Evolutionary conservation across 2,888 invertebrate species (phyloP).

Genomic region (Napeogenes sylphis): DNA sequence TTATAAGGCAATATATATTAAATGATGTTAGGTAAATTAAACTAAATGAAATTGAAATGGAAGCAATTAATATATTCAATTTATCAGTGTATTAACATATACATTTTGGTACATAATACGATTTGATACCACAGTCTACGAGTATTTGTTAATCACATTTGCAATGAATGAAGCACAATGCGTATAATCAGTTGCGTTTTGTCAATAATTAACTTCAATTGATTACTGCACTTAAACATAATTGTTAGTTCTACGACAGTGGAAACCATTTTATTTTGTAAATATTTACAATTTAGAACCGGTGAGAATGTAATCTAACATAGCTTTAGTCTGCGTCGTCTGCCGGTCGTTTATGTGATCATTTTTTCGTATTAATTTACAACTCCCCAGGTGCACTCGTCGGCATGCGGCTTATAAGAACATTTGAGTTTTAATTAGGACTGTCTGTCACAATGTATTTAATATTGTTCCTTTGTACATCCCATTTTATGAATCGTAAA

Average conservation of each 20-base stretch:
- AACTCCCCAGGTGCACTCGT: conserved; percentile 61
- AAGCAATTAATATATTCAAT: conserved; percentile 20
- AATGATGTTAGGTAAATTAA: neutral
- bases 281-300: conserved; percentile 17
- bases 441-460: conserved; percentile 52
- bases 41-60: neutral
- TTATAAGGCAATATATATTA: neutral
- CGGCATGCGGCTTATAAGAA: conserved; percentile 61
- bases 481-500: conserved; percentile 7
- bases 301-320: conserved; percentile 34
- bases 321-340: conserved; percentile 18
- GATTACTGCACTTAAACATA: conserved; percentile 38
- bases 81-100: conserved; percentile 22
- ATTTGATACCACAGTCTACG: conserved; percentile 32
- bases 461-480: conserved; percentile 6
- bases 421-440: conserved; percentile 69
- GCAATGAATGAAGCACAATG: conserved; percentile 33
- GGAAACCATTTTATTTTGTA: conserved; percentile 34
- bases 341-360: conserved; percentile 32
- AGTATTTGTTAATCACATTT: conserved; percentile 38
- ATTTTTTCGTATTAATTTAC: conserved; percentile 54
- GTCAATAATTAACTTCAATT: conserved; percentile 29
- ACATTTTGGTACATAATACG: conserved; percentile 24
- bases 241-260: conserved; percentile 37
- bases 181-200: conserved; percentile 36